These are phyloP conservation scores for Himalopsyche anomala DNA, from an alignment of 2,888 invertebrate species.

Conservation along the genomic window DNA sequence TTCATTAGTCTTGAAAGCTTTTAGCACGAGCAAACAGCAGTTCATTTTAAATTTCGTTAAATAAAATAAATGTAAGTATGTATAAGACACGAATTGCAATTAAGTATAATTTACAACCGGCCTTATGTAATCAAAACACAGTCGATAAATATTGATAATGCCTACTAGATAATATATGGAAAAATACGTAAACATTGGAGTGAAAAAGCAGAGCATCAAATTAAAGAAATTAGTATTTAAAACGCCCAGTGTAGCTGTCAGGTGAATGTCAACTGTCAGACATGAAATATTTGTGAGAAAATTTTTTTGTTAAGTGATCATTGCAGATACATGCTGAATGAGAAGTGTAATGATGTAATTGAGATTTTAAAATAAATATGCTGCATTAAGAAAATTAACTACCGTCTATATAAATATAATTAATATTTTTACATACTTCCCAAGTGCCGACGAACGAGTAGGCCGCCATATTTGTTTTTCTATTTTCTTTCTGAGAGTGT, in stretches of 20 bases:
- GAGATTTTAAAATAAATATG: too few species aligned
- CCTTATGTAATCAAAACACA: slow-evolving; percentile 10
- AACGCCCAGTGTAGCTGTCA: slow-evolving; percentile 51
- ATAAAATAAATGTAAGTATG: too few species aligned
- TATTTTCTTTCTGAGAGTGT: neutral
- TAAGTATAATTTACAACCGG: neutral
- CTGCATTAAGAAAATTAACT: too few species aligned
- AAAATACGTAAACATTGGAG: neutral
- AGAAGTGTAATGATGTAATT: neutral
- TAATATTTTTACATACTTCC: slow-evolving; percentile 72
- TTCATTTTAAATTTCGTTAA: too few species aligned
- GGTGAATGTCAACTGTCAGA: slow-evolving; percentile 58
- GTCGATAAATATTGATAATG: neutral
- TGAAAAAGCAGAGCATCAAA: neutral
- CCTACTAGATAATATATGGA: neutral
- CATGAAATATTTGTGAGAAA: neutral
- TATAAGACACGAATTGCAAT: too few species aligned
- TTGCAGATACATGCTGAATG: neutral
- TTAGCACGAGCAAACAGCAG: too few species aligned
- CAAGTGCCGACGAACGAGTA: slow-evolving; percentile 76
- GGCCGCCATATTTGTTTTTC: slow-evolving; percentile 69
- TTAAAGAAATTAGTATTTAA: slow-evolving; percentile 4
- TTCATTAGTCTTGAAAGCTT: too few species aligned
- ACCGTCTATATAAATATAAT: neutral
- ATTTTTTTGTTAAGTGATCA: neutral